Base-by-base conservation (phyloP, 2,113 vertebrate genomes). In the Perca schrenkii region DNA sequence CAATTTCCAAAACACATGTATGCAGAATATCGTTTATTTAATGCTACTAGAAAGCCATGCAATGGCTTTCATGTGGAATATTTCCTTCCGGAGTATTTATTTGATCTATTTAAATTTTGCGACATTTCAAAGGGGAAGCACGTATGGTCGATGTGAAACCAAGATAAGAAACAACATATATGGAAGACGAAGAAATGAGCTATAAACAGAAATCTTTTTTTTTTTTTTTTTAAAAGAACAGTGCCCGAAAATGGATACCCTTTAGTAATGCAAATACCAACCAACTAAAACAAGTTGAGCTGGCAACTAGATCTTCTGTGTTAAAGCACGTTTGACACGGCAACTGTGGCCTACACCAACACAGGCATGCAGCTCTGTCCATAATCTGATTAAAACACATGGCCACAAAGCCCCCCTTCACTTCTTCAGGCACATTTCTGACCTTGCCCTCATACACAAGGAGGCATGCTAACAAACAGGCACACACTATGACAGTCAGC, bases 401-500 rank as follows among this genome's bases (percentile, higher is more conserved):
- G 50, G 46, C 61, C 46, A 52, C 76, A 84, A 82, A 80, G 75
- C 11, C 68, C 65, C 47, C 69, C 77, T 82, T 81, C 74, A 72
- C 78, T 67, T 88, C 75, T 89, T 77, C 75, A 76, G 79, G 57
- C 77, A 56, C 49, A 84, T 74, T 64, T 80, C 80, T 77, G 86
- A 87, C 79, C 83, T 82, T 90, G 54, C 63, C 68, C 86, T 82
- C 73, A 82, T 62, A 46, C 50, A 82, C 83, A 77, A 75, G 78
- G 49, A 89, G 80, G 53, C 69, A 75, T 60, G 85, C 73, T 84
- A 83, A 88, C 80, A 82, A 68, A 83, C 80, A 86, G 79, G 86
- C 74, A 77, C 81, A 87, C 78, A 89, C 82, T 87, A 91, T 90
- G 91, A 91, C 90, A 83, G 85, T 93, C 92, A 94, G 90, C 89